Percentiles rank a stretch among this genome's conserved stretches.
These are phyloP conservation scores for Bettongia penicillata DNA, from an alignment of 2,113 vertebrate genomes.

Conservation along the genomic window DNA sequence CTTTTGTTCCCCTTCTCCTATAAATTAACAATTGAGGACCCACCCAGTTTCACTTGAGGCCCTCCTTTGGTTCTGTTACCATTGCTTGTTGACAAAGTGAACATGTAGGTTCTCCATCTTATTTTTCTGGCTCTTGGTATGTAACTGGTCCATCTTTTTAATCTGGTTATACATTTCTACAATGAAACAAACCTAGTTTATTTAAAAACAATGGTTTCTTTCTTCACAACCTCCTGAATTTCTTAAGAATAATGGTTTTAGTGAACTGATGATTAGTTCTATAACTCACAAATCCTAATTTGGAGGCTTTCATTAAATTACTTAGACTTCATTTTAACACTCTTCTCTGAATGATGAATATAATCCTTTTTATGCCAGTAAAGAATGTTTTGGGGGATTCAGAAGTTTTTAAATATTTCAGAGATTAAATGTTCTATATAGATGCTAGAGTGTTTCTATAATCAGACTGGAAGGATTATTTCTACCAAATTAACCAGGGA, in stretches of 20 bases:
- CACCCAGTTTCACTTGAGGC: neutral
- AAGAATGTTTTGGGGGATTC: neutral
- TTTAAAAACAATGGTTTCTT: slow-evolving; percentile 55
- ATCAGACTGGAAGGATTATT: neutral
- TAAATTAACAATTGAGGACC: neutral
- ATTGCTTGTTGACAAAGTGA: neutral
- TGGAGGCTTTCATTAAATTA: neutral
- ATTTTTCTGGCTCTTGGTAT: neutral
- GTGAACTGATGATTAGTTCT: neutral
- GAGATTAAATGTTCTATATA: slow-evolving; percentile 6
- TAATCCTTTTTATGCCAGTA: neutral
- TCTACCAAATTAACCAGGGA: neutral
- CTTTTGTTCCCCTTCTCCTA: neutral
- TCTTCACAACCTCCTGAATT: slow-evolving; percentile 5
- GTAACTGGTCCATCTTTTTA: neutral
- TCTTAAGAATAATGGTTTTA: neutral
- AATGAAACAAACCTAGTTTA: slow-evolving; percentile 45
- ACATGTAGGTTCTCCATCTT: neutral
- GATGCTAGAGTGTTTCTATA: neutral
- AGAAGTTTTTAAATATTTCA: slow-evolving; percentile 30
- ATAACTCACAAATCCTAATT: neutral
- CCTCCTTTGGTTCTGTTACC: neutral
- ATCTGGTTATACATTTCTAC: slow-evolving; percentile 22
- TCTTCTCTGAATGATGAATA: slow-evolving; percentile 1
- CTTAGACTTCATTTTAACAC: neutral